Conservation (phyloP, 2,113 vertebrate species). For the Passer domesticus region DNA sequence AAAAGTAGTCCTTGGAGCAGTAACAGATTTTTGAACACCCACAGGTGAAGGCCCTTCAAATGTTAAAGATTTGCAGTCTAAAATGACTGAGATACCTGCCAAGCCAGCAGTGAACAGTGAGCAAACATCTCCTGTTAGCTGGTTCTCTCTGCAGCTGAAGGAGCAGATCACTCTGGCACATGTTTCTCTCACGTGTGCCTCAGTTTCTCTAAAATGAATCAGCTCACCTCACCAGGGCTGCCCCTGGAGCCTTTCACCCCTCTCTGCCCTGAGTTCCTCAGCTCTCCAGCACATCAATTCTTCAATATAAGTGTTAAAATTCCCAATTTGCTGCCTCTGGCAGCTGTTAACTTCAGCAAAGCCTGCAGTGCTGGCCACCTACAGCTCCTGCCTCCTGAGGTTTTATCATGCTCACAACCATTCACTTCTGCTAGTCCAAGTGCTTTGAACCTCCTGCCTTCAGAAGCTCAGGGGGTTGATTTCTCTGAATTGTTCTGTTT, state of each 20-base stretch:
- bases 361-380: not conserved
- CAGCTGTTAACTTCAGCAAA: not conserved
- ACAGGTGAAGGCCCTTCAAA: not conserved
- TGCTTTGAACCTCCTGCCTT: not conserved
- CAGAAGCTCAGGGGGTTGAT: not conserved
- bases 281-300: not conserved
- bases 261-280: not conserved
- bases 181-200: not conserved
- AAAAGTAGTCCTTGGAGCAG: not conserved
- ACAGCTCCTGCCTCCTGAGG: not conserved
- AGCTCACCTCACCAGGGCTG: not conserved
- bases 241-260: not conserved
- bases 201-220: not conserved
- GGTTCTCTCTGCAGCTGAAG: not conserved
- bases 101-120: not conserved
- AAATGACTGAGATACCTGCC: not conserved
- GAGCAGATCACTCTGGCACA: not conserved
- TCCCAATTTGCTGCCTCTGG: not conserved
- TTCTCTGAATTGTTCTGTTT: not conserved
- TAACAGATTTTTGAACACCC: not conserved
- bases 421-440: not conserved
- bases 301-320: not conserved
- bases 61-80: not conserved
- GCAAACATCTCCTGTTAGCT: not conserved
- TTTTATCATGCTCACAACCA: not conserved